Evolutionary conservation across 2,113 vertebrate genomes (phyloP).

Genomic region (Anoura caudifer): DNA sequence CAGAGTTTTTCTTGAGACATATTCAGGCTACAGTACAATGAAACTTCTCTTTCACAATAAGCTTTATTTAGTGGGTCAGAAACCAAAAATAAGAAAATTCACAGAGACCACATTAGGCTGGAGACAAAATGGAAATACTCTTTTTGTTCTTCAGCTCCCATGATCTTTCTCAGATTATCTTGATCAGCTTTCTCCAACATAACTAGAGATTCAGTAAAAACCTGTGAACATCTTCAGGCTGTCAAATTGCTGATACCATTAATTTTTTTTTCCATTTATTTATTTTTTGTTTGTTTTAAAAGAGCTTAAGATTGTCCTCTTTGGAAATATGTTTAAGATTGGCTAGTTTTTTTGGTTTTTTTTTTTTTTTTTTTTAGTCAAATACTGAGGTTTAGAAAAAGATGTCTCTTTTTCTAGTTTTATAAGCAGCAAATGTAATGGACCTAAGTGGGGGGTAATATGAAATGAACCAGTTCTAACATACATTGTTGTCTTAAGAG

Average conservation of each 20-base stretch:
- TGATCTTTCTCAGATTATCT: slow-evolving; percentile 83
- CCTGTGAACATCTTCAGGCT: slow-evolving; percentile 81
- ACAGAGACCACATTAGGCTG: slow-evolving; percentile 89
- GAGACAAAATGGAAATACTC: slow-evolving; percentile 77
- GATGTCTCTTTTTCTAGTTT: slow-evolving; percentile 80
- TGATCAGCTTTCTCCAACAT: slow-evolving; percentile 84
- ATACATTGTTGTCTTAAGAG: slow-evolving; percentile 85
- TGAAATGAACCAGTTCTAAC: slow-evolving; percentile 87
- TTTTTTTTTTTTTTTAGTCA: slow-evolving; percentile 81
- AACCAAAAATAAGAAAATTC: slow-evolving; percentile 90
- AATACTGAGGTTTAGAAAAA: slow-evolving; percentile 85
- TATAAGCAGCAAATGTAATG: slow-evolving; percentile 86
- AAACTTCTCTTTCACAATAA: slow-evolving; percentile 83
- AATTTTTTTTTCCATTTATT: slow-evolving; percentile 3
- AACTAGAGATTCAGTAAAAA: slow-evolving; percentile 77
- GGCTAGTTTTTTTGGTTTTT: slow-evolving; percentile 77
- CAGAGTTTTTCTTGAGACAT: slow-evolving; percentile 79
- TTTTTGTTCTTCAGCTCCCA: slow-evolving; percentile 79
- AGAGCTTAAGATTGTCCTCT: slow-evolving; percentile 86
- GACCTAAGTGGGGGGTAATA: slow-evolving; percentile 83
- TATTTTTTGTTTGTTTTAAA: slow-evolving; percentile 80
- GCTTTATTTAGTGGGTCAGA: slow-evolving; percentile 87
- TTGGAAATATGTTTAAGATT: slow-evolving; percentile 85
- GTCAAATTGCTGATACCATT: slow-evolving; percentile 86
- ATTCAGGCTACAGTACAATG: slow-evolving; percentile 80